Base-by-base conservation (phyloP, 2,888 invertebrate species). In the Agapostemon virescens region DNA sequence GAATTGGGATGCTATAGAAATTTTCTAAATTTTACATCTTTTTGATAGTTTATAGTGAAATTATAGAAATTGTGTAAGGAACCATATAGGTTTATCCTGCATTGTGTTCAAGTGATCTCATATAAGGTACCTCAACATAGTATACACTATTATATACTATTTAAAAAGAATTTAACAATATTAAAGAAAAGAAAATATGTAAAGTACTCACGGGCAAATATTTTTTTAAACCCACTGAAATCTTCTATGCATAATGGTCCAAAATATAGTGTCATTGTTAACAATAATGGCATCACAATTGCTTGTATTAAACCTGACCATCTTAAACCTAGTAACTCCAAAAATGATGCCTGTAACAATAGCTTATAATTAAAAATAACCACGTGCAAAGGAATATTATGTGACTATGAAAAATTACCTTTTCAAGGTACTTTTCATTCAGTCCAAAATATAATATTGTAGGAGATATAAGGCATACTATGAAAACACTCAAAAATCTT, bases 401-500 rank as follows among this genome's bases (percentile, higher is more conserved):
- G 33, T 55, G 17, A n/a, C 61, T 63, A 17, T 30, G 33, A 13
- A 83, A 81, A 83, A 81, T 88, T 92, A 95, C 95, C 92, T 94
- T 94, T 82, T 94, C 93, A 84, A 96, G 92, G 73, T 95, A 93
- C 77, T 95, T 94, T 86, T 95, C 94, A 77, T 95, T 94, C 49
- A 97, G 94, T 88, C 97, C 96, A 87, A 95, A 94, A 90, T 96
- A 96, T 69, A 97, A 94, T 90, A 97, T 95, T 79, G 96, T 93
- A 69, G 98, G 97, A 20, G 97, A 96, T 73, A 98, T 90, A 72
- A 97, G 92, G 94, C 97, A 96, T 93, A 98, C 97, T 83, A 96
- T 93, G 85, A 95, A 95, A 15, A 97, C 97, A 93, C 98, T 98
- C 86, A 97, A 94, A 92, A 98, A 98, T 90, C 98, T 95, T 90